phyloP scores from a whole-genome alignment of 2,797 vertebrate species.

The Chiroxiphia lanceolata region DNA sequence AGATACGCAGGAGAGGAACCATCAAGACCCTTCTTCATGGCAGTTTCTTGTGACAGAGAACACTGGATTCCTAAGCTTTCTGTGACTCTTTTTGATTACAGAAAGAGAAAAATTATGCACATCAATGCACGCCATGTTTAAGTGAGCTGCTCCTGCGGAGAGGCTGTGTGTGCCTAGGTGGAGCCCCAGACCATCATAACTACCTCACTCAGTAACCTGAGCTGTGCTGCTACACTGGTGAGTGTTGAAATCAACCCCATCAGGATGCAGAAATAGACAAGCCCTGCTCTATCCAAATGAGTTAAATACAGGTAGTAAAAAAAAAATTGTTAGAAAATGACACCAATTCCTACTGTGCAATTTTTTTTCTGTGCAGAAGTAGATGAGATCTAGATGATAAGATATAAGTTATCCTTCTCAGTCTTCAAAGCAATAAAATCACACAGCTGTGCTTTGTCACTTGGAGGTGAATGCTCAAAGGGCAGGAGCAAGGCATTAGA shows the following conservation, averaged over 20 bases:
- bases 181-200: not conserved
- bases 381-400: not conserved
- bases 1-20: not conserved
- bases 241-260: not conserved
- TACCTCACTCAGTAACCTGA: not conserved
- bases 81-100: not conserved
- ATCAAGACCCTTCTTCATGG: not conserved
- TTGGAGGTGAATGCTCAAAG: not conserved
- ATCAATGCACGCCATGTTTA: not conserved
- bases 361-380: not conserved
- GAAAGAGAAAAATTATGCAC: not conserved
- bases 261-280: not conserved
- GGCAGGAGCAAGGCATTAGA: not conserved
- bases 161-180: not conserved
- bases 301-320: not conserved
- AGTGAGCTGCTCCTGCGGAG: not conserved
- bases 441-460: not conserved
- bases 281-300: fast-evolving
- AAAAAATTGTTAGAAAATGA: not conserved
- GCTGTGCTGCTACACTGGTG: not conserved
- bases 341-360: fast-evolving
- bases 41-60: not conserved
- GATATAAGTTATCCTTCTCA: not conserved
- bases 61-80: not conserved
- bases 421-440: not conserved